A percentile compares a stretch with the other conserved stretches of the same genome.
These are phyloP conservation scores for Pseudocheirus occidentalis DNA, from an alignment of 2,797 vertebrate genomes.

Conservation along the genomic window DNA sequence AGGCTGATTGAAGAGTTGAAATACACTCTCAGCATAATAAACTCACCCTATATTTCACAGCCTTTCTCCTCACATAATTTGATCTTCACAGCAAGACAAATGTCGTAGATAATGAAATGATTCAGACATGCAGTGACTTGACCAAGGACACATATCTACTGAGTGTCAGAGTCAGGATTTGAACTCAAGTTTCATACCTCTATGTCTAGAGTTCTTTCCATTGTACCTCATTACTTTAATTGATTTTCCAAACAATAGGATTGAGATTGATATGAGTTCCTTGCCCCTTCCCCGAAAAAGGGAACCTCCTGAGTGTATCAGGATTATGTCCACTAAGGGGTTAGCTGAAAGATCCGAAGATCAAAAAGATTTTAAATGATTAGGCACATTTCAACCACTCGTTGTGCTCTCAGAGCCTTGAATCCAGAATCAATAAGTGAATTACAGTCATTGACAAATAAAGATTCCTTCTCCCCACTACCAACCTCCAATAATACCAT, in stretches of 20 bases:
- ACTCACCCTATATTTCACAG: not conserved
- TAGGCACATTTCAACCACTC: not conserved
- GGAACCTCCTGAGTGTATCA: not conserved
- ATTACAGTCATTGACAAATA: not conserved
- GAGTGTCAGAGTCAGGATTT: not conserved
- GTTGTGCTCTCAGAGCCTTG: not conserved
- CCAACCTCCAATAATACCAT: not conserved
- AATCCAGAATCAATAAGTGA: not conserved
- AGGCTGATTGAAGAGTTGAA: not conserved
- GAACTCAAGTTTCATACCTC: not conserved
- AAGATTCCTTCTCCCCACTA: not conserved
- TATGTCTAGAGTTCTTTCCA: not conserved
- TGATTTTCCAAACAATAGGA: not conserved
- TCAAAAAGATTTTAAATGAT: not conserved
- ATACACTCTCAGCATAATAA: not conserved
- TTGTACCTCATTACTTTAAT: not conserved
- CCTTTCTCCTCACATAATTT: not conserved
- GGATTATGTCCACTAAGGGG: not conserved
- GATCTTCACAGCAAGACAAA: not conserved
- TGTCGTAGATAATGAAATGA: not conserved
- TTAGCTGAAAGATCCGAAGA: not conserved
- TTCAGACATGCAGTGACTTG: not conserved
- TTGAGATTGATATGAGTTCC: not conserved
- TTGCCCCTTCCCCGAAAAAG: not conserved
- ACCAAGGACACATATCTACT: not conserved